These are phyloP conservation scores for Dasyprocta punctata DNA, from an alignment of 2,113 vertebrate genomes.

Conservation along the genomic window DNA sequence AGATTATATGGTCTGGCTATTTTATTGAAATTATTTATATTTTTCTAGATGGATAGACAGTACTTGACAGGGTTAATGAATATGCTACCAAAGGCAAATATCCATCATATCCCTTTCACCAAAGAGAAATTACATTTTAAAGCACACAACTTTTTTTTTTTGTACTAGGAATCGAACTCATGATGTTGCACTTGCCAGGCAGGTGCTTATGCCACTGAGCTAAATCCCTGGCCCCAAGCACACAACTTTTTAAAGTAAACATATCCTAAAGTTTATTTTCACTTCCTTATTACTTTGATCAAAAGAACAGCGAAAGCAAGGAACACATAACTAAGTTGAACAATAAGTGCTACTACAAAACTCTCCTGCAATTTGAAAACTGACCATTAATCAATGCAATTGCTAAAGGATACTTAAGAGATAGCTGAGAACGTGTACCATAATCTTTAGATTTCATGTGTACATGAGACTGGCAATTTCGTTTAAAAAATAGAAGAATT, in stretches of 20 bases:
- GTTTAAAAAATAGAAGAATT: slow-evolving; percentile 38
- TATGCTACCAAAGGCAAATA: slow-evolving; percentile 10
- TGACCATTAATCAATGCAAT: neutral
- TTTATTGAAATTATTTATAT: slow-evolving; percentile 23
- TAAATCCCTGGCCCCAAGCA: too few species aligned
- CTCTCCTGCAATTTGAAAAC: neutral
- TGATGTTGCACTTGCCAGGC: too few species aligned
- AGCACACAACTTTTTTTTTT: neutral
- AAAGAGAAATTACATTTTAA: slow-evolving; percentile 37
- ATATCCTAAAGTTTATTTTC: neutral
- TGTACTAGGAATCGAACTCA: too few species aligned
- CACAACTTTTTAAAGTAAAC: neutral
- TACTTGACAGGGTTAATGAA: neutral
- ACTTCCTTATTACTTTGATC: neutral
- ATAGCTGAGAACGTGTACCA: neutral
- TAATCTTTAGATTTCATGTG: neutral
- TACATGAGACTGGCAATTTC: neutral
- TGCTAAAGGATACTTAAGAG: slow-evolving; percentile 10
- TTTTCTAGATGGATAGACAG: slow-evolving; percentile 17
- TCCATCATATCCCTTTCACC: neutral
- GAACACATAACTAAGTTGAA: neutral
- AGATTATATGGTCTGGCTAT: neutral
- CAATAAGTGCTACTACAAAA: neutral
- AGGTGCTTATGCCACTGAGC: too few species aligned
- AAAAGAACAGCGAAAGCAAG: slow-evolving; percentile 25